A percentile compares a stretch with the other conserved stretches of the same genome.
phyloP scores from a whole-genome alignment of 2,888 invertebrate species.

The Phrixothrix hirtus region DNA sequence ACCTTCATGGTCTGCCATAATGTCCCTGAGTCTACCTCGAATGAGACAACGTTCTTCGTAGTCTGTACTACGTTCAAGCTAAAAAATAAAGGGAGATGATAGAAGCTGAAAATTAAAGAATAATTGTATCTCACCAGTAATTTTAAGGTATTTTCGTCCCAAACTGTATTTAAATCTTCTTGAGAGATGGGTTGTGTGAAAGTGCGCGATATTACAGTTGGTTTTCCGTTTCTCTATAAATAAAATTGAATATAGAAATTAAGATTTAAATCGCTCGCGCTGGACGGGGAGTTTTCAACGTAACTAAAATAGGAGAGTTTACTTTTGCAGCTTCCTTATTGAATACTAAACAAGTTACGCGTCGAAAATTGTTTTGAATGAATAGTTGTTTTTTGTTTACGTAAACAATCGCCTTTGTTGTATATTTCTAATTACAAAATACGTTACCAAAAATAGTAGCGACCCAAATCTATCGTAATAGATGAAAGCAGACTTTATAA shows the following conservation, averaged over 20 bases:
- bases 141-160: slow-evolving; percentile 74
- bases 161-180: slow-evolving; percentile 72
- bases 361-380: too few species aligned
- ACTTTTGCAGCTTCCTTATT: slow-evolving; percentile 10
- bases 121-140: slow-evolving; percentile 65
- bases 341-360: too few species aligned
- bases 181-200: slow-evolving; percentile 57
- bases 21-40: slow-evolving; percentile 76
- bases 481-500: too few species aligned
- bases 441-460: too few species aligned
- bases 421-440: too few species aligned
- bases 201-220: slow-evolving; percentile 46
- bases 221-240: slow-evolving; percentile 49
- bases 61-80: slow-evolving; percentile 84
- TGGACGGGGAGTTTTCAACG: slow-evolving; percentile 34
- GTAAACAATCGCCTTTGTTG: too few species aligned
- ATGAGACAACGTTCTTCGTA: slow-evolving; percentile 86
- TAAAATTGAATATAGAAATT: not conserved
- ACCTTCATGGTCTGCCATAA: slow-evolving; percentile 90
- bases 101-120: not conserved
- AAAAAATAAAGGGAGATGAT: slow-evolving; percentile 41
- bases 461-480: too few species aligned
- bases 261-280: slow-evolving; percentile 9
- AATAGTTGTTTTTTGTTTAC: too few species aligned
- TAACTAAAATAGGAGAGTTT: slow-evolving; percentile 39